Evolutionary conservation across 2,797 vertebrate genomes (phyloP).

Genomic region (Poliocrania exsul): DNA sequence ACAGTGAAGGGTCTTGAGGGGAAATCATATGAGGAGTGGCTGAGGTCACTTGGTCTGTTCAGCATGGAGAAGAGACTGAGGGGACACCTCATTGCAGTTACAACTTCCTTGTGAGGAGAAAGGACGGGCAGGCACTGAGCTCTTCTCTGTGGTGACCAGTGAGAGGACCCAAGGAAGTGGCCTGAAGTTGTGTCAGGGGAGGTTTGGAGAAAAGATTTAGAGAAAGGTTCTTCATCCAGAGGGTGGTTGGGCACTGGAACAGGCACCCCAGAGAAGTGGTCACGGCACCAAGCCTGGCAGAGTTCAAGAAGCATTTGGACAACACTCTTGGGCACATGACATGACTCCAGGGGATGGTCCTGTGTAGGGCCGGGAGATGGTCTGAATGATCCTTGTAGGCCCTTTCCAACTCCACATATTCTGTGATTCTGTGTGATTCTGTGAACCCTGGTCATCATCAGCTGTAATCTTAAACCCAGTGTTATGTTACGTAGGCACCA

Average conservation of each 20-base stretch:
- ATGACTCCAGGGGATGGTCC: neutral
- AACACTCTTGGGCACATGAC: neutral
- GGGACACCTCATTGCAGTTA: neutral
- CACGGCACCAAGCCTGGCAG: neutral
- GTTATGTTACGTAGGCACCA: fast-evolving
- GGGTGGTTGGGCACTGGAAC: neutral
- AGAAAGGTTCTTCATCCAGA: neutral
- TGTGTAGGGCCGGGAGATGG: neutral
- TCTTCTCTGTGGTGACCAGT: neutral
- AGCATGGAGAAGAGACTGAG: neutral
- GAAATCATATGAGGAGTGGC: neutral
- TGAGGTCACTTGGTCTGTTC: neutral
- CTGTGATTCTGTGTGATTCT: neutral
- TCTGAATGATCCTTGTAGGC: neutral
- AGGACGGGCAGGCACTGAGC: neutral
- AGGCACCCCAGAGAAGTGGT: neutral
- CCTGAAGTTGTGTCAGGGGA: neutral
- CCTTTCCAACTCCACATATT: neutral
- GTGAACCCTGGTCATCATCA: neutral
- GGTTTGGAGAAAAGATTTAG: neutral
- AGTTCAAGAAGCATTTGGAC: neutral
- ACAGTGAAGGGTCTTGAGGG: neutral
- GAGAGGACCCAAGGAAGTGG: neutral
- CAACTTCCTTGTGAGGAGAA: neutral
- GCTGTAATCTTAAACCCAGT: neutral